Base-by-base conservation (phyloP, 2,797 vertebrate species). In the Leptodactylus fallax region DNA sequence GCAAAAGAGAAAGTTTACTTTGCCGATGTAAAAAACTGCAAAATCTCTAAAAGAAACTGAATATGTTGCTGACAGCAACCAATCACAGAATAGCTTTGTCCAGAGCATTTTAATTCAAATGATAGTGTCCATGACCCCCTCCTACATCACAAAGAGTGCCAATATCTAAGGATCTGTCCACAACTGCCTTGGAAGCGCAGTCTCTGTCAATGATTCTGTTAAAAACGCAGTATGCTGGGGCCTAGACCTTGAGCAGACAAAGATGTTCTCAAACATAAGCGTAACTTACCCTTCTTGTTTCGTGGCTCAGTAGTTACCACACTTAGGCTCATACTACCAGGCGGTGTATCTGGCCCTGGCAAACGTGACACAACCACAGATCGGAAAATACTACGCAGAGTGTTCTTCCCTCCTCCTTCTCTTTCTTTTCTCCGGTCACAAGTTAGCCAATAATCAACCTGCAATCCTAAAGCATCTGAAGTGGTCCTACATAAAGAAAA, bases 351-450 rank as follows among this genome's bases (percentile, higher is more conserved):
- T 61, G 88, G 88, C 53, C 88, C 88, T 56, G 85, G 88, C 21
- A 89, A 76, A 61, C 88, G 88, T 83, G 88, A 89, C 14, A 89
- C 88, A 71, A 89, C 88, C 36, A 89, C 85, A 63, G 88, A 89
- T n/a, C 88, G 85, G 36, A 89, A 89, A 10, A 89, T 86, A 49
- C 88, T 89, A 14, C 88, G 85, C 14, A 85, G 53, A 3, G 79
- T 88, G 71, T 81, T 85, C 36, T 87, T 87, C 8, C 89, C 81
- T 55, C 86, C 87, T 55, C 90, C 85, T 74, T 88, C 89, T 27
- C 84, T 79, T 25, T 89, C 90, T 87, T 86, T 81, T 21, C 90
- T 76, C 12, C 87, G 58, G 51, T 87, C 87, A 81, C 85, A 83
- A 10, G 74, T 81, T 72, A 83, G 55, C 80, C 85, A 81, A 25